A percentile compares a stretch with the other conserved stretches of the same genome.
These are phyloP conservation scores for Chymomyza procnemis DNA, from an alignment of 2,888 invertebrate genomes.

Conservation along the genomic window DNA sequence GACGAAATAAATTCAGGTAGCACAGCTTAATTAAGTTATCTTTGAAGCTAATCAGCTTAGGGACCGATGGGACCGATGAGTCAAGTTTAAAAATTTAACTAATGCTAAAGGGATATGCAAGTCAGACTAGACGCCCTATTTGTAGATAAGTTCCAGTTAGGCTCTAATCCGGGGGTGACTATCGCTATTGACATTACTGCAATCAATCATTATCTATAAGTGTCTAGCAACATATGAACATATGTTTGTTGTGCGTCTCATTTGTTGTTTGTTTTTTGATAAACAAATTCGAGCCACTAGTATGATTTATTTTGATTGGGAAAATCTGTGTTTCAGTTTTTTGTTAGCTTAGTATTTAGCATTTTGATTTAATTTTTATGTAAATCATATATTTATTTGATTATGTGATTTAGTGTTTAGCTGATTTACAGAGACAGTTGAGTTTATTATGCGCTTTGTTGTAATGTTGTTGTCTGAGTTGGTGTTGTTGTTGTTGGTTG, in stretches of 20 bases:
- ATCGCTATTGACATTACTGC: conserved; percentile 29
- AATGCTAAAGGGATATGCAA: background rate
- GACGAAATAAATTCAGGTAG: conserved; percentile 49
- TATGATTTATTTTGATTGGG: conserved; percentile 27
- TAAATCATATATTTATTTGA: conserved; percentile 73
- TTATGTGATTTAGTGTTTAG: conserved; percentile 61
- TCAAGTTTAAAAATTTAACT: background rate
- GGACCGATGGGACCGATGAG: too few species aligned
- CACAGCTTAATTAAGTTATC: conserved; percentile 3
- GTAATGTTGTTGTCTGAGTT: conserved; percentile 1
- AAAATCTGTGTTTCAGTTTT: conserved; percentile 26
- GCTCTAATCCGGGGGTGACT: conserved; percentile 58
- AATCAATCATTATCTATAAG: conserved; percentile 70
- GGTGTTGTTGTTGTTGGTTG: conserved; percentile 21
- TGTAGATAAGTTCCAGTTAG: conserved; percentile 49
- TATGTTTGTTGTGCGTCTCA: conserved; percentile 41
- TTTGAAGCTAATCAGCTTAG: conserved; percentile 48
- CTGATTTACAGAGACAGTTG: conserved; percentile 66
- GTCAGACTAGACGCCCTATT: conserved; percentile 39
- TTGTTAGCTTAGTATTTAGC: conserved; percentile 32
- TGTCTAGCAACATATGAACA: conserved; percentile 32
- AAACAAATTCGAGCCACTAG: background rate
- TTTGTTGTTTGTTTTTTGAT: conserved; percentile 1
- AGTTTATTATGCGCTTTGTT: conserved; percentile 51
- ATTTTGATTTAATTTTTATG: conserved; percentile 62